A percentile compares a stretch with the other conserved stretches of the same genome.
phyloP scores from a whole-genome alignment of 2,888 invertebrate species.

The Cepaea hortensis region DNA sequence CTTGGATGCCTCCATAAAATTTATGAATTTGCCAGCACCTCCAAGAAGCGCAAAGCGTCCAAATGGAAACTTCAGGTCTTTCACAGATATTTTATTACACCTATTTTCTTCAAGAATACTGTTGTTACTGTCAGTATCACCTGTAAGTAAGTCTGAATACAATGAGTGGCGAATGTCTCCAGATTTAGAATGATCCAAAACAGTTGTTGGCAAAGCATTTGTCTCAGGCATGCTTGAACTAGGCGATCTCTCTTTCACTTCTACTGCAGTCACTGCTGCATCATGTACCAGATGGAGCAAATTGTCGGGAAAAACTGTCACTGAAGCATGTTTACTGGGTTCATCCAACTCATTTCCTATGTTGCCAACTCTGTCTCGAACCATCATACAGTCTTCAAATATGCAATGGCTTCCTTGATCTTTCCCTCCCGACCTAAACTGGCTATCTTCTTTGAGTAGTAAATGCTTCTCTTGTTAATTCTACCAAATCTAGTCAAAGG shows the following conservation, averaged over 20 bases:
- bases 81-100: slow-evolving; percentile 4
- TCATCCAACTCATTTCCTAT: background rate
- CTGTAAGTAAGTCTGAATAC: background rate
- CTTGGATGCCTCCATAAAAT: slow-evolving; percentile 83
- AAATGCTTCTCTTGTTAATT: slow-evolving; percentile 27
- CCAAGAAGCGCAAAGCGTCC: slow-evolving; percentile 82
- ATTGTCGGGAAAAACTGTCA: background rate
- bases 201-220: background rate
- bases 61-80: slow-evolving; percentile 51
- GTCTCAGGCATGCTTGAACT: background rate
- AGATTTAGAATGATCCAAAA: background rate
- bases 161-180: background rate
- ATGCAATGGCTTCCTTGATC: slow-evolving; percentile 86
- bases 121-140: background rate
- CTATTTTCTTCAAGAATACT: background rate
- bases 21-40: slow-evolving; percentile 85
- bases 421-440: slow-evolving; percentile 51
- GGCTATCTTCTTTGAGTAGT: slow-evolving; percentile 40
- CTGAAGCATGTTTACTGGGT: background rate
- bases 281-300: background rate
- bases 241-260: background rate
- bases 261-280: background rate
- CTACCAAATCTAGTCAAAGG: slow-evolving; percentile 53
- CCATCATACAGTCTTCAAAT: slow-evolving; percentile 85
- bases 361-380: slow-evolving; percentile 80